Evolutionary conservation across 2,113 vertebrate genomes (phyloP).

Genomic region (Piaya cayana): DNA sequence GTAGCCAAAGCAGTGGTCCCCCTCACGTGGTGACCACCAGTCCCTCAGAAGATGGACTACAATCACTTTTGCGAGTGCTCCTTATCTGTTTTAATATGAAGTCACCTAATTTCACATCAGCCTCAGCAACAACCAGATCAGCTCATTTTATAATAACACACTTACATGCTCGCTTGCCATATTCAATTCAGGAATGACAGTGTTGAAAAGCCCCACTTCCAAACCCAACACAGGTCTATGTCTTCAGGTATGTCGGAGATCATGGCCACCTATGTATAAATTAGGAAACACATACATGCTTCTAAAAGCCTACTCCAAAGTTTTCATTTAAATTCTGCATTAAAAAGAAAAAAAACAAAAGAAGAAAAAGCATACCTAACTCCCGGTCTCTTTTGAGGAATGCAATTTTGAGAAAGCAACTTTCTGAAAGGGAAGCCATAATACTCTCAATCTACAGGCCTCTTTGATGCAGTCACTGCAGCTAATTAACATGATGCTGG

Average conservation of each 20-base stretch:
- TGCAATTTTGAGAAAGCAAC: background rate
- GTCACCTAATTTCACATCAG: background rate
- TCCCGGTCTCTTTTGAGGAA: background rate
- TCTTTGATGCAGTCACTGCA: background rate
- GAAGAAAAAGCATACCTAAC: background rate
- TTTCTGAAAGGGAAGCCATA: background rate
- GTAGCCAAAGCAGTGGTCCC: background rate
- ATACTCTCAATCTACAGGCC: background rate
- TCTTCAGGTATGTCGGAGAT: background rate
- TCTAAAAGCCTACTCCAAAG: background rate
- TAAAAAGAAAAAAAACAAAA: background rate
- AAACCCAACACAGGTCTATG: background rate
- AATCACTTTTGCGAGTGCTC: background rate
- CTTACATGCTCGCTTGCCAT: rapidly evolving
- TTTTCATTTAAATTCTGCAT: background rate
- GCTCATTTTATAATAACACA: background rate
- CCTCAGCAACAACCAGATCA: background rate
- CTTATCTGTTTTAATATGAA: background rate
- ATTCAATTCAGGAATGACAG: background rate
- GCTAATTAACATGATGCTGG: background rate
- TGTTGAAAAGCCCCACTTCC: background rate
- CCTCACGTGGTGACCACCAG: background rate
- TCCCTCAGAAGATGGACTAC: background rate
- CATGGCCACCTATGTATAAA: rapidly evolving
- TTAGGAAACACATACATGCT: background rate